Base-by-base conservation (phyloP, 2,888 invertebrate species). In the Molorchus minor region DNA sequence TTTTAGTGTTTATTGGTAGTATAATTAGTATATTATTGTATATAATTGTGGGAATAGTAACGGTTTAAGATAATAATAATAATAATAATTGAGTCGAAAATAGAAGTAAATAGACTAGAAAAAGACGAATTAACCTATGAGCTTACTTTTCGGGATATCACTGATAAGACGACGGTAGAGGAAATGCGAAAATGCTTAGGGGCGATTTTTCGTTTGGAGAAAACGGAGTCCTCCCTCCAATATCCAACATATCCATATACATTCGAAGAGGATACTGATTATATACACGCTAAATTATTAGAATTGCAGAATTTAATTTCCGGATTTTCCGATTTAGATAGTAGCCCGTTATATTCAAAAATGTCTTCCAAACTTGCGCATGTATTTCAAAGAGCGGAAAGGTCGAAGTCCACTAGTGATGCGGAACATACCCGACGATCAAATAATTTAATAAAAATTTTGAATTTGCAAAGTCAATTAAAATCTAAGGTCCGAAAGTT, bases 161-260 rank as follows among this genome's bases (percentile, higher is more conserved):
- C n/a, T n/a, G n/a, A n/a, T n/a, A n/a, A n/a, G n/a, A n/a, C n/a
- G n/a, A n/a, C n/a, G n/a, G n/a, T n/a, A n/a, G n/a, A n/a, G n/a
- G n/a, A n/a, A n/a, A n/a, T n/a, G n/a, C n/a, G n/a, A n/a, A n/a
- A n/a, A n/a, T n/a, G n/a, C n/a, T n/a, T n/a, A n/a, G n/a, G n/a
- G n/a, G n/a, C n/a, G n/a, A n/a, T n/a, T n/a, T n/a, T n/a, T n/a
- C n/a, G n/a, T n/a, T n/a, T n/a, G n/a, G n/a, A n/a, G n/a, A n/a
- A n/a, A n/a, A n/a, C n/a, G n/a, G n/a, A n/a, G n/a, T n/a, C n/a
- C n/a, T n/a, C n/a, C n/a, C n/a, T n/a, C n/a, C n/a, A 8, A 29
- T 64, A n/a, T 51, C 55, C 13, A 19, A 19, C 19, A 16, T 44
- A 21, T 36, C 57, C 21, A 13, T 44, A 17, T 13, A 36, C 36